Evolutionary conservation across 2,888 invertebrate species (phyloP), one percentile per base, ranked within the genome.

Genomic region (Drosophila falleni): DNA sequence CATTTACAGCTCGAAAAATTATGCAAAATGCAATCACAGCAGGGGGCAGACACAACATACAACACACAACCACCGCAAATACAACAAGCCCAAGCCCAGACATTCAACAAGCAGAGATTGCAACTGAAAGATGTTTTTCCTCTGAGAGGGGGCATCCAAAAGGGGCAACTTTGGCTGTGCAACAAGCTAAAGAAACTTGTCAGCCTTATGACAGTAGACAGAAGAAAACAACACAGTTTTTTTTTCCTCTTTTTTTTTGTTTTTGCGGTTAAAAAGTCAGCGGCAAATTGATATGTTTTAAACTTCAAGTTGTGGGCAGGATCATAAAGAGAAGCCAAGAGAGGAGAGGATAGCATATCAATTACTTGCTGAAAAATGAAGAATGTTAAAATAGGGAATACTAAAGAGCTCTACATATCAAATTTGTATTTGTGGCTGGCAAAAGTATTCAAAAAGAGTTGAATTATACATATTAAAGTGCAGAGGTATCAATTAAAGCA

Each of bases 11-110:
- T 54, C 51, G 58, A 53, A 70, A 86, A 70, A 77, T 78, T 85
- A 84, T 88, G 86, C 86, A 87, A 87, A 87, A 74, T 55, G 67
- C 77, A 67, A 68, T 49, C 69, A 23, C 87, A 81, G 85, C 85
- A 75, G 81, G 87, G 75, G 79, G 61, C 29, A 67, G 47, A 39
- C 26, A 61, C 31, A 42, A 49, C 64, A 69, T 9, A 47, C 42
- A 58, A 46, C 6, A 37, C 11, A 37, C 35, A 42, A 19, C 11
- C 41, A 15, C 42, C 51, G 42, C 6, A 33, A 42, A 10, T 19
- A 5, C 42, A 58, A 46, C 6, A 33, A 64, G 16, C 37, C 19
- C 39, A 15, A 31, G 49, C 51, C 37, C 54, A 60, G 47, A 60
- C 63, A 69, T 53, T 56, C 55, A 46, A 33, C 72, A 65, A 39